These are phyloP conservation scores for Diprion similis DNA, from an alignment of 1,140 invertebrate genomes.

Conservation along the genomic window DNA sequence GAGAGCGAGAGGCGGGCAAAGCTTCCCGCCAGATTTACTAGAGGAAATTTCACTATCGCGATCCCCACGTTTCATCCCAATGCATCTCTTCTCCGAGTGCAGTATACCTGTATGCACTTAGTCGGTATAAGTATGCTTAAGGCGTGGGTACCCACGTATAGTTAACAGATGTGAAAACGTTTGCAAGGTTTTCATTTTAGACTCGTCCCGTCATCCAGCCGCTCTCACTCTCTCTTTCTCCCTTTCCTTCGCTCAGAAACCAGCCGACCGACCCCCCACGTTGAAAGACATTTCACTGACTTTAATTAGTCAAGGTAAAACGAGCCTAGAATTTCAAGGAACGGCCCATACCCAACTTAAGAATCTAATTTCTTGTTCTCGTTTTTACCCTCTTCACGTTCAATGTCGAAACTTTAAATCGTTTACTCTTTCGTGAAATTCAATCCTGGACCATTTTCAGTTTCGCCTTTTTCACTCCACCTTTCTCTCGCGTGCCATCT, in stretches of 20 bases:
- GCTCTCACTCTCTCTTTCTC: too few relatives aligned
- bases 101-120: too few relatives aligned
- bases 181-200: background rate
- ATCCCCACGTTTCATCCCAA: background rate
- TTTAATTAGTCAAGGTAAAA: background rate
- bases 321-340: slow-evolving; percentile 1
- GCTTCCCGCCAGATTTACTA: slow-evolving; percentile 1
- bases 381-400: background rate
- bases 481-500: background rate
- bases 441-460: background rate
- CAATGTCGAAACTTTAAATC: background rate
- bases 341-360: background rate
- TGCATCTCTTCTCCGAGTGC: background rate
- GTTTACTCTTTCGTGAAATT: background rate
- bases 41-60: slow-evolving; percentile 1
- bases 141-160: background rate
- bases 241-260: too few relatives aligned
- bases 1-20: background rate
- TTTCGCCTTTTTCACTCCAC: background rate
- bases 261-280: background rate
- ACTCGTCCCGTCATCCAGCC: background rate
- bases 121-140: too few relatives aligned
- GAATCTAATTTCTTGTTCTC: slow-evolving; percentile 1
- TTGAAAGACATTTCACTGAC: background rate
- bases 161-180: background rate